Evolutionary conservation across 2,888 invertebrate species (phyloP).

Genomic region (Hoplodrina blanda): DNA sequence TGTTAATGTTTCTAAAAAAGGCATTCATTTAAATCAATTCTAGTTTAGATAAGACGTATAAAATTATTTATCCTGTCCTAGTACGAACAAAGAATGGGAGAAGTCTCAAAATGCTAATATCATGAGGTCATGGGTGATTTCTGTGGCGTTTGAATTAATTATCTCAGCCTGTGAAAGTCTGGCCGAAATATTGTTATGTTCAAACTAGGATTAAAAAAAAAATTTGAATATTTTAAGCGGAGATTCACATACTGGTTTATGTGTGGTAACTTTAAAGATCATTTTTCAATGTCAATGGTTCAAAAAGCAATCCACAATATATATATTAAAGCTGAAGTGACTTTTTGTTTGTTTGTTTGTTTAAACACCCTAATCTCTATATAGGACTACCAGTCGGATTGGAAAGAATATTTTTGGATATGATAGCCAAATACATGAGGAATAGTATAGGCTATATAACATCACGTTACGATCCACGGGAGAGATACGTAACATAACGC

Average conservation of each 20-base stretch:
- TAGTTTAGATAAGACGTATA: conserved; percentile 8
- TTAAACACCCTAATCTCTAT: too few relatives aligned
- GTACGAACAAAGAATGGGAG: conserved; percentile 9
- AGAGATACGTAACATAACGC: too few relatives aligned
- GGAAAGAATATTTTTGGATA: too few relatives aligned
- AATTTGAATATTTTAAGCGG: conserved; percentile 10
- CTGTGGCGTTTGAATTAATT: conserved; percentile 44
- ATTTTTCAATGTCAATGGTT: not conserved
- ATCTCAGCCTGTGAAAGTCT: conserved; percentile 34
- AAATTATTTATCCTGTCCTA: not conserved
- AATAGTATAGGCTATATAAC: too few relatives aligned
- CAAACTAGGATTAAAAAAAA: not conserved
- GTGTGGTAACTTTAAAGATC: not conserved
- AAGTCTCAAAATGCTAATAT: conserved; percentile 22
- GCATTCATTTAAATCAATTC: conserved; percentile 10
- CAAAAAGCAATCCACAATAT: not conserved
- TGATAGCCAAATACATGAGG: too few relatives aligned
- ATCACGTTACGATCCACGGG: too few relatives aligned
- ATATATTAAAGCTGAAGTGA: too few relatives aligned
- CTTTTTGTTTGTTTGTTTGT: too few relatives aligned
- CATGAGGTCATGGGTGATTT: conserved; percentile 46
- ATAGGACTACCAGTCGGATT: too few relatives aligned
- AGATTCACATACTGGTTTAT: conserved; percentile 5
- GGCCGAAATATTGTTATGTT: conserved; percentile 9
- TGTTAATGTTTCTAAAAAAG: not conserved